Evolutionary conservation across 2,888 invertebrate species (phyloP).

Genomic region (Andrena praecox): DNA sequence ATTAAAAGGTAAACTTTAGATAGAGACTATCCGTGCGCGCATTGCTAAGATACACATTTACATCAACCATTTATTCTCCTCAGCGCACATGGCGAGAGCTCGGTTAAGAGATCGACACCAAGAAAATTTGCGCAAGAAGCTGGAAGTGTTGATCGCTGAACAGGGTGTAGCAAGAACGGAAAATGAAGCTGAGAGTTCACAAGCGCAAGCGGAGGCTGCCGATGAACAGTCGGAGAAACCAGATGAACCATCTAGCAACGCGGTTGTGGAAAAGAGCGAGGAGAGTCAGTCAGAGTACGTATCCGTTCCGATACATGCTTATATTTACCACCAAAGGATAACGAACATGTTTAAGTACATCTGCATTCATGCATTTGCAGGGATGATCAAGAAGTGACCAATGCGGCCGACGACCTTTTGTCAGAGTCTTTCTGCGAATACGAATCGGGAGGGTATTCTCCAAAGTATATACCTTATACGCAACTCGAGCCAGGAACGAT

Average conservation of each 20-base stretch:
- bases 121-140: conserved; percentile 93
- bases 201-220: conserved; percentile 73
- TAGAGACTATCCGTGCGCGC: conserved; percentile 2
- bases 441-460: conserved; percentile 94
- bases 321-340: not conserved
- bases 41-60: not conserved
- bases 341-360: conserved; percentile 2
- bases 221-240: conserved; percentile 78
- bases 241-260: conserved; percentile 74
- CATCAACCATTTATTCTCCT: conserved; percentile 14
- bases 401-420: conserved; percentile 85
- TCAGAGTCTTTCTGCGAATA: conserved; percentile 89
- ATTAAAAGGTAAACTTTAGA: conserved; percentile 88
- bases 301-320: not conserved
- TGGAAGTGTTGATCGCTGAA: conserved; percentile 95
- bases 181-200: conserved; percentile 78
- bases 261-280: conserved; percentile 78
- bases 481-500: conserved; percentile 92
- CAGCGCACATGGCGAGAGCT: conserved; percentile 97
- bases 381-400: conserved; percentile 76
- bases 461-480: conserved; percentile 88
- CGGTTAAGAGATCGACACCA: conserved; percentile 97
- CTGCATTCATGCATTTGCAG: conserved; percentile 67
- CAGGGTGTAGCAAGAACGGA: conserved; percentile 87
- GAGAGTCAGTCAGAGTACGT: conserved; percentile 81